phyloP scores from a whole-genome alignment of 2,797 vertebrate genomes.

The Schizopygopsis malacanthus region DNA sequence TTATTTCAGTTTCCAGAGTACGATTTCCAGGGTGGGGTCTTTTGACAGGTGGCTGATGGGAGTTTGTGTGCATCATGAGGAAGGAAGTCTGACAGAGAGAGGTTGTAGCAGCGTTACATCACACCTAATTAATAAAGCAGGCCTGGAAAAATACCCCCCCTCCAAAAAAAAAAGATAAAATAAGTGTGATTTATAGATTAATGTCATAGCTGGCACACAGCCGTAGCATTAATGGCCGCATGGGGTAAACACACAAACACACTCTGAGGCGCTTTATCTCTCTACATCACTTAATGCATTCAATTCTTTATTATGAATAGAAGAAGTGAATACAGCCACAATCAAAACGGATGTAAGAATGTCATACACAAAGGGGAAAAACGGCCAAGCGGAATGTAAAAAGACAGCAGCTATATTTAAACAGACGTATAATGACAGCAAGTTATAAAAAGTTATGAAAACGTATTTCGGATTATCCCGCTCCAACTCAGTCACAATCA shows the following conservation, averaged over 20 bases:
- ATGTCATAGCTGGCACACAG: conserved; percentile 70
- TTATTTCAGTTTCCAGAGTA: neutral
- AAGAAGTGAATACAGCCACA: conserved; percentile 27
- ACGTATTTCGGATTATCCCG: conserved; percentile 40
- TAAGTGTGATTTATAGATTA: conserved; percentile 77
- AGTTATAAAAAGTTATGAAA: conserved; percentile 51
- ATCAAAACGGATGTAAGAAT: conserved; percentile 34
- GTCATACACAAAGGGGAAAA: neutral
- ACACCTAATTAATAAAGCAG: conserved; percentile 77
- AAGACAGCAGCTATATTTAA: conserved; percentile 38
- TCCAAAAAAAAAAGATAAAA: neutral
- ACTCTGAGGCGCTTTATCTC: conserved; percentile 36
- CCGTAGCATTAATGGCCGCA: conserved; percentile 57
- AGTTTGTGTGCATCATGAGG: conserved; percentile 55
- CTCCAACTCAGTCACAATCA: conserved; percentile 47
- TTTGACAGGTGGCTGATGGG: conserved; percentile 50
- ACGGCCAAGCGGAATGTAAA: too few species aligned
- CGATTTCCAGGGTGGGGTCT: conserved; percentile 50
- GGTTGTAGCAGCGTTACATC: conserved; percentile 64
- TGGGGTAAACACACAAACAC: conserved; percentile 53
- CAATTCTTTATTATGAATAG: conserved; percentile 35
- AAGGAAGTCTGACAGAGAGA: conserved; percentile 63
- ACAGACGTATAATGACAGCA: conserved; percentile 30
- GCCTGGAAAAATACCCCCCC: conserved; percentile 62
- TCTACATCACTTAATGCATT: conserved; percentile 35